Percentiles rank a stretch among this genome's conserved stretches.
These are phyloP conservation scores for Apoderus coryli DNA, from an alignment of 2,888 invertebrate species.

Conservation along the genomic window DNA sequence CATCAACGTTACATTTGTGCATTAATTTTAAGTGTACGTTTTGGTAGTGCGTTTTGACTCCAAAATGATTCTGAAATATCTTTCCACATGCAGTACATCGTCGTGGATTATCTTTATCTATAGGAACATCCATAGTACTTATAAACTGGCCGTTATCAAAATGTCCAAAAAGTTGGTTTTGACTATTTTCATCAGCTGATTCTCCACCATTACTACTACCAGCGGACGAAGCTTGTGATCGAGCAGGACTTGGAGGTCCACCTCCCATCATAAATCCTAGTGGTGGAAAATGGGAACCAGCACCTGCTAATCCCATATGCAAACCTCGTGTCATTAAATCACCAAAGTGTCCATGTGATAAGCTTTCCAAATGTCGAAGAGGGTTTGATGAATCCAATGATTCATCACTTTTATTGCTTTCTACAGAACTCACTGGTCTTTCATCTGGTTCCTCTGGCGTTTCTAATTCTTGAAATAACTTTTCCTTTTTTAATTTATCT, in stretches of 20 bases:
- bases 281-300: constrained; percentile 31
- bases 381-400: constrained; percentile 53
- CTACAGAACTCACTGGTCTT: constrained; percentile 38
- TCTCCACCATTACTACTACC: constrained; percentile 40
- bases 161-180: constrained; percentile 52
- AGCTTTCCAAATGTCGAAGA: constrained; percentile 60
- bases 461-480: constrained; percentile 23
- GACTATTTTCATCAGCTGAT: constrained; percentile 41
- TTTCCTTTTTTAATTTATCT: constrained; percentile 33
- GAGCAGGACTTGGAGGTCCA: constrained; percentile 44
- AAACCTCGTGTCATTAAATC: constrained; percentile 34
- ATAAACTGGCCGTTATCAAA: constrained; percentile 62
- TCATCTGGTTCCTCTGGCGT: constrained; percentile 30
- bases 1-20: constrained; percentile 90
- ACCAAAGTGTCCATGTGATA: constrained; percentile 64
- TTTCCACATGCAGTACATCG: constrained; percentile 87
- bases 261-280: constrained; percentile 37
- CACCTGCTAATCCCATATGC: constrained; percentile 29
- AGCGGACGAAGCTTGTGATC: constrained; percentile 47
- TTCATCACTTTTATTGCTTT: constrained; percentile 42
- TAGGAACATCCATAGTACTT: constrained; percentile 67
- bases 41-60: constrained; percentile 89
- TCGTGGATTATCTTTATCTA: constrained; percentile 82
- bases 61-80: constrained; percentile 84
- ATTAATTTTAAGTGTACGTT: constrained; percentile 89